Percentiles rank a stretch among this genome's conserved stretches.
Evolutionary conservation across 2,113 vertebrate species (phyloP).

Genomic region (Suricata suricatta): DNA sequence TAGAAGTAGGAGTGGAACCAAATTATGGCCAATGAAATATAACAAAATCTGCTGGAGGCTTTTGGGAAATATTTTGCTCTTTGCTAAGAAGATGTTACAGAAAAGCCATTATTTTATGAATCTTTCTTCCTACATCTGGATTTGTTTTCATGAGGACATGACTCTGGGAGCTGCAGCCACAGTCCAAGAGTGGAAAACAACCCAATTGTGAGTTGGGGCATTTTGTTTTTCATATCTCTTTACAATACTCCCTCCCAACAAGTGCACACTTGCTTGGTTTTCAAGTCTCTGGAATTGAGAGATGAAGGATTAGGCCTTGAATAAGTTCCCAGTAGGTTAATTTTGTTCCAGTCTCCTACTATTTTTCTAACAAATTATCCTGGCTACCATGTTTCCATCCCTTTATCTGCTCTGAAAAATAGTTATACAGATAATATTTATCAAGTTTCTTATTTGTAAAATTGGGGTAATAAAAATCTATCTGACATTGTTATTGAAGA

Average conservation of each 20-base stretch:
- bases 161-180: neutral
- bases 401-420: neutral
- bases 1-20: neutral
- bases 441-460: neutral
- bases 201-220: neutral
- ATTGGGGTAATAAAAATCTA: neutral
- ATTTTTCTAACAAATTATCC: neutral
- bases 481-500: neutral
- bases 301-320: neutral
- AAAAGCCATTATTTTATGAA: neutral
- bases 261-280: neutral
- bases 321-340: neutral
- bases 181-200: neutral
- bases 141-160: neutral
- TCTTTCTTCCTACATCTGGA: neutral
- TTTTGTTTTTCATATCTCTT: neutral
- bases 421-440: neutral
- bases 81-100: neutral
- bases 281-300: neutral
- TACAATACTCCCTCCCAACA: neutral
- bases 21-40: neutral
- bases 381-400: neutral
- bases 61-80: neutral
- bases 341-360: neutral
- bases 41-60: neutral